A percentile compares a stretch with the other conserved stretches of the same genome.
Evolutionary conservation across 2,888 invertebrate genomes (phyloP).

Genomic region (Diploptera punctata): DNA sequence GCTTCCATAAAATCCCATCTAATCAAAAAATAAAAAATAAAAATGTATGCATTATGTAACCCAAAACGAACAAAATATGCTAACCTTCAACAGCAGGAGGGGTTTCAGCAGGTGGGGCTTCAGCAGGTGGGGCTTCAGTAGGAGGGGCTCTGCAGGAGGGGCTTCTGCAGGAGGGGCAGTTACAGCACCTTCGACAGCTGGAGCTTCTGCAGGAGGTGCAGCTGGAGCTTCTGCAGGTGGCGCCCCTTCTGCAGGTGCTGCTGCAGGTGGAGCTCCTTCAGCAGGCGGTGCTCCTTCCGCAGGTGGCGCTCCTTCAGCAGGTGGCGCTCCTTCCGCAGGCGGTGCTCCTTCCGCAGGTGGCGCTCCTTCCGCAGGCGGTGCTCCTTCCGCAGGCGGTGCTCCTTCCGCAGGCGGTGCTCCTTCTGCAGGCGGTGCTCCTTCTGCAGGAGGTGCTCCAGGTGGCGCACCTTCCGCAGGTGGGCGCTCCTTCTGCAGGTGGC

Average conservation of each 20-base stretch:
- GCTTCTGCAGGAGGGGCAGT: constrained; percentile 26
- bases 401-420: constrained; percentile 52
- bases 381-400: constrained; percentile 53
- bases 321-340: constrained; percentile 45
- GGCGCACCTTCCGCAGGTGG: not conserved
- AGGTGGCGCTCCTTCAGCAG: constrained; percentile 48
- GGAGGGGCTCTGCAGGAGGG: constrained; percentile 39
- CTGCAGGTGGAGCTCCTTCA: constrained; percentile 46
- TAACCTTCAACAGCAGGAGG: constrained; percentile 39
- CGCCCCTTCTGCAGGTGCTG: constrained; percentile 48
- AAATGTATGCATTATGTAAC: no score
- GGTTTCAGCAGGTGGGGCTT: constrained; percentile 47
- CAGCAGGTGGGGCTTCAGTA: constrained; percentile 39
- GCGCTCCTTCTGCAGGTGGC: constrained; percentile 39
- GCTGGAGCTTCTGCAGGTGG: constrained; percentile 48
- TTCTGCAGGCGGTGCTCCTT: constrained; percentile 39
- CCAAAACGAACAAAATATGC: no score
- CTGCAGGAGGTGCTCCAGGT: not conserved
- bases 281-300: constrained; percentile 49
- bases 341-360: constrained; percentile 44
- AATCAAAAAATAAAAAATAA: not conserved
- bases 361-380: constrained; percentile 47
- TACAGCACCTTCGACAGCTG: constrained; percentile 20
- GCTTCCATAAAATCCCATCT: no score
- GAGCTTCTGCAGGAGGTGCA: constrained; percentile 37